These are phyloP conservation scores for Bombus difficillimus DNA, from an alignment of 1,140 invertebrate genomes.

Conservation along the genomic window DNA sequence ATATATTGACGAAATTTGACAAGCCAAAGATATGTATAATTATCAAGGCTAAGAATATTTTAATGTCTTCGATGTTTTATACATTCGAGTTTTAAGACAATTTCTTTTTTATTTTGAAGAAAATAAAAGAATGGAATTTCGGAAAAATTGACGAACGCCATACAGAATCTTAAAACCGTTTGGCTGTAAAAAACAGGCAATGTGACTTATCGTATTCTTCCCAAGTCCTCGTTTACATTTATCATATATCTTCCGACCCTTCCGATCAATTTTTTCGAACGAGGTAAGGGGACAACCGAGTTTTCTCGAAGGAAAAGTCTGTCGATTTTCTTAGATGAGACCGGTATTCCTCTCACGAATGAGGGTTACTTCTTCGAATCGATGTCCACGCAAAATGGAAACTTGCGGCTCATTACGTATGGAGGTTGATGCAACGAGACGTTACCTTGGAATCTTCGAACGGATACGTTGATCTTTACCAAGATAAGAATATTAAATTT, in stretches of 20 bases:
- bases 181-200: background rate
- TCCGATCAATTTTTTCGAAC: background rate
- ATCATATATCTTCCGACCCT: background rate
- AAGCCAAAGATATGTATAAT: no score
- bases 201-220: background rate
- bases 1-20: no score
- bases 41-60: no score
- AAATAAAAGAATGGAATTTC: background rate
- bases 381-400: conserved; percentile 30
- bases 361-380: conserved; percentile 25
- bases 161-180: background rate
- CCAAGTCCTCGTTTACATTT: background rate
- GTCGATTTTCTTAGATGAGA: background rate
- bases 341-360: conserved; percentile 37
- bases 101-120: no score
- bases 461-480: background rate
- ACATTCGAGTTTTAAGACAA: background rate
- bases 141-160: background rate
- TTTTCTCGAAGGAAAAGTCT: background rate
- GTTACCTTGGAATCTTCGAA: conserved; percentile 17
- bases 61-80: no score
- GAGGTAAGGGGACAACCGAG: background rate
- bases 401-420: conserved; percentile 35
- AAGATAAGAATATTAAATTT: background rate
- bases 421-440: conserved; percentile 30